Base-by-base conservation (phyloP, 2,797 vertebrate species). In the Fistularia commersonii region DNA sequence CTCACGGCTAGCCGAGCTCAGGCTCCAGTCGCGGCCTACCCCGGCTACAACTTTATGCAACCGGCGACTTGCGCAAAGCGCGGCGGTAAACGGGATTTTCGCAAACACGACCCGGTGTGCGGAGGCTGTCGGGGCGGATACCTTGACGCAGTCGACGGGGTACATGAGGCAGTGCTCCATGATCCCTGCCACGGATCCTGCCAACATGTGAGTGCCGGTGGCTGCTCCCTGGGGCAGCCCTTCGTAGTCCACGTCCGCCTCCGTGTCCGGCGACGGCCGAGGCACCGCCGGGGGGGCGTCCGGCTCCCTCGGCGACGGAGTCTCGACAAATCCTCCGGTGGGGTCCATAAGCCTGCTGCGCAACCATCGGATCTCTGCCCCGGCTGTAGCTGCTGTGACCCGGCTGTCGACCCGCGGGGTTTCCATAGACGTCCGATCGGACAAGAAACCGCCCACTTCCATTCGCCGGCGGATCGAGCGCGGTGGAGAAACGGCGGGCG, bases 81-180 rank as follows among this genome's bases (percentile, higher is more conserved):
- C 4, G 23, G 23, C 23, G 23, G 23, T 23, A 23, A 23, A 23
- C 23, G 23, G 23, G 23, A 2, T 23, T 23, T 4, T 23, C 23
- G 23, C 23, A 23, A 23, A 23, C 23, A 23, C 4, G 23, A 4
- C 9, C 9, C 1, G 15, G 1, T 4, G 23, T 23, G 23, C 23
- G 23, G 23, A 23, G 23, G 23, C 23, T 36, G 39, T 96, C 23
- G 2, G 23, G 23, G 4, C 79, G 61, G 83, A 97, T 93, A 97
- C 96, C 96, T 98, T 98, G 66, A 97, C 96, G 78, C 96, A 97
- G 86, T 98, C 96, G 87, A 97, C 77, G n/a, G 96, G 95, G 64
- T 95, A 96, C 95, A 97, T 96, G 37, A 97, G 84, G 83, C 95
- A 98, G 80, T 98, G 95, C 87, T 98, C 96, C 94, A 96, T 92